Conservation (phyloP, 2,888 invertebrate species). For the Euzetes globulus region DNA sequence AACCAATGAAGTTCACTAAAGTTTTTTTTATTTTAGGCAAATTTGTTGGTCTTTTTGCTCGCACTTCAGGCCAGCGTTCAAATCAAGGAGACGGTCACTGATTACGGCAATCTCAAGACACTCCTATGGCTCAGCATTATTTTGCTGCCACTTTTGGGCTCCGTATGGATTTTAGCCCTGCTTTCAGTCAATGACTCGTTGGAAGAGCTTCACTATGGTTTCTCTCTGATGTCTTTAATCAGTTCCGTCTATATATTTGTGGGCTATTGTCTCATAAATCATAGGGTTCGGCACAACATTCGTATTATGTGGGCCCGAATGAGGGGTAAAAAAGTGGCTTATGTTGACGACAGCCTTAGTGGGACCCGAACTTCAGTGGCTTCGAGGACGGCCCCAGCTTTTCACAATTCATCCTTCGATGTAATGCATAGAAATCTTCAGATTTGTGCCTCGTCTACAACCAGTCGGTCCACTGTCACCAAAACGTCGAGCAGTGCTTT, state of each 20-base stretch:
- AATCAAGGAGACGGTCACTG: slow-evolving; percentile 77
- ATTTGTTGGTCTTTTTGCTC: slow-evolving; percentile 69
- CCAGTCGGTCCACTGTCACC: slow-evolving; percentile 76
- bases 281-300: slow-evolving; percentile 58
- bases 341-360: slow-evolving; percentile 47
- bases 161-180: slow-evolving; percentile 77
- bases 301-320: slow-evolving; percentile 57
- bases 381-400: slow-evolving; percentile 71
- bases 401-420: slow-evolving; percentile 55
- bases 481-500: slow-evolving; percentile 91
- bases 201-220: slow-evolving; percentile 63
- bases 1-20: too few species aligned
- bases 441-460: slow-evolving; percentile 67
- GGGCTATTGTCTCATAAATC: slow-evolving; percentile 79
- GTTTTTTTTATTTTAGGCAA: slow-evolving; percentile 47
- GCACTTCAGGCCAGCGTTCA: slow-evolving; percentile 85
- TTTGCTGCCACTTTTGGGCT: slow-evolving; percentile 71
- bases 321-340: slow-evolving; percentile 54
- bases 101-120: slow-evolving; percentile 73
- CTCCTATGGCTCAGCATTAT: slow-evolving; percentile 78
- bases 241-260: slow-evolving; percentile 76
- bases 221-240: slow-evolving; percentile 66
- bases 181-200: slow-evolving; percentile 67
- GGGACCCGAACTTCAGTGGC: slow-evolving; percentile 54
- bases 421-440: slow-evolving; percentile 49